phyloP scores from a whole-genome alignment of 2,797 vertebrate genomes.

The Pipistrellus pygmaeus region DNA sequence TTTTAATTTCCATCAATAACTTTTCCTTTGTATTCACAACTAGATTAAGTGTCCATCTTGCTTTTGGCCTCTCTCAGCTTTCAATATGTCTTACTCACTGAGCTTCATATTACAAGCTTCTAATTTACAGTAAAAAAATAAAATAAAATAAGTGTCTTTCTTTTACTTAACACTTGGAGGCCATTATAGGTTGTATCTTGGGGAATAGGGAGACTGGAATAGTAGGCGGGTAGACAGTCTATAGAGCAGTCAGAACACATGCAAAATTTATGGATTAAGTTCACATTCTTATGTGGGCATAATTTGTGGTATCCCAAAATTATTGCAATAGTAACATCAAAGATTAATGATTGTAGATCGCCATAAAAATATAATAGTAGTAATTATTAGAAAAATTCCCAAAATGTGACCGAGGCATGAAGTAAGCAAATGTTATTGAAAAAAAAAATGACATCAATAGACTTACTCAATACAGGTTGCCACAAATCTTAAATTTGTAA shows the following conservation, averaged over 20 bases:
- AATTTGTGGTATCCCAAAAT: neutral
- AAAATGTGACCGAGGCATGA: neutral
- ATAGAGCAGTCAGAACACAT: neutral
- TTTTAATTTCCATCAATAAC: neutral
- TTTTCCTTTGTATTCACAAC: neutral
- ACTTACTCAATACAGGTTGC: neutral
- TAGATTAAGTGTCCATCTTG: too few relatives aligned
- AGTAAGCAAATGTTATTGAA: neutral
- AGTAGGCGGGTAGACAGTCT: neutral
- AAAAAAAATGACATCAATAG: neutral
- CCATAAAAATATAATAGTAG: too few relatives aligned
- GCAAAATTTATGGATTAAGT: neutral
- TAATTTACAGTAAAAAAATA: neutral
- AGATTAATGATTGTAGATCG: too few relatives aligned
- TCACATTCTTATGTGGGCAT: neutral
- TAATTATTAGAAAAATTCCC: neutral
- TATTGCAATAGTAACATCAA: neutral
- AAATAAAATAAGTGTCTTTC: neutral
- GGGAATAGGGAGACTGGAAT: neutral
- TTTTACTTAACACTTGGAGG: neutral
- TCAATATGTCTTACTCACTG: neutral
- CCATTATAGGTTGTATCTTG: neutral
- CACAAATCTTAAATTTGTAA: neutral
- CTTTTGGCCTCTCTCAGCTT: neutral
- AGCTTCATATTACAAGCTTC: neutral